These are phyloP conservation scores for Ephialtes manifestator DNA, from an alignment of 2,888 invertebrate genomes.

Conservation along the genomic window DNA sequence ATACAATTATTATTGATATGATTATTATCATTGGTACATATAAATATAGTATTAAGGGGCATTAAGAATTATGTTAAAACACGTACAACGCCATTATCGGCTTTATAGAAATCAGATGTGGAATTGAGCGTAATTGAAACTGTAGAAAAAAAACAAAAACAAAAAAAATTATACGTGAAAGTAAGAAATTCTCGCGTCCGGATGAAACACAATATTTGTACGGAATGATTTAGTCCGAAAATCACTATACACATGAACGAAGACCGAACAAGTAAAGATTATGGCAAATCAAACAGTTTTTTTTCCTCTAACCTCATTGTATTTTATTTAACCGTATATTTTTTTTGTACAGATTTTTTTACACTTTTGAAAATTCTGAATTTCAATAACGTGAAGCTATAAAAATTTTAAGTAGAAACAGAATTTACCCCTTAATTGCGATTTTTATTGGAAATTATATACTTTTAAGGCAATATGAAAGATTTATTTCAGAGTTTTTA, in stretches of 20 bases:
- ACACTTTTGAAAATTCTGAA: not conserved
- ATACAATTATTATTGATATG: constrained; percentile 52
- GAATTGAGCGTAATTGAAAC: constrained; percentile 48
- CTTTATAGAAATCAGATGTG: constrained; percentile 42
- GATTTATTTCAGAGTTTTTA: too few relatives aligned
- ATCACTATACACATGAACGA: constrained; percentile 46
- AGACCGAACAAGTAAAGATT: constrained; percentile 37
- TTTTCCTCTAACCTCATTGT: not conserved
- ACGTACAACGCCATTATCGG: constrained; percentile 50
- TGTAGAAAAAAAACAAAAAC: constrained; percentile 3
- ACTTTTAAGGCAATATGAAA: too few relatives aligned
- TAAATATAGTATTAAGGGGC: constrained; percentile 18
- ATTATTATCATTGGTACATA: not conserved
- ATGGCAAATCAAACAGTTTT: constrained; percentile 44
- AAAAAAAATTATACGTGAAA: constrained; percentile 4
- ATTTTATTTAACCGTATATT: not conserved
- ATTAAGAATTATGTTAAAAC: constrained; percentile 52
- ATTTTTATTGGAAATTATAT: too few relatives aligned
- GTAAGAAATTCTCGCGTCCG: constrained; percentile 48
- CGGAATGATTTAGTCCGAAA: constrained; percentile 44
- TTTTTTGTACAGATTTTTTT: not conserved
- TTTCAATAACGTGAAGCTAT: not conserved
- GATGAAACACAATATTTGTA: constrained; percentile 42
- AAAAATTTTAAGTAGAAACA: too few relatives aligned
- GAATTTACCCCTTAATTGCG: too few relatives aligned